Evolutionary conservation across 1,140 invertebrate species (phyloP), one percentile per base, ranked within the genome.

Genomic region (Gerris buenoi): DNA sequence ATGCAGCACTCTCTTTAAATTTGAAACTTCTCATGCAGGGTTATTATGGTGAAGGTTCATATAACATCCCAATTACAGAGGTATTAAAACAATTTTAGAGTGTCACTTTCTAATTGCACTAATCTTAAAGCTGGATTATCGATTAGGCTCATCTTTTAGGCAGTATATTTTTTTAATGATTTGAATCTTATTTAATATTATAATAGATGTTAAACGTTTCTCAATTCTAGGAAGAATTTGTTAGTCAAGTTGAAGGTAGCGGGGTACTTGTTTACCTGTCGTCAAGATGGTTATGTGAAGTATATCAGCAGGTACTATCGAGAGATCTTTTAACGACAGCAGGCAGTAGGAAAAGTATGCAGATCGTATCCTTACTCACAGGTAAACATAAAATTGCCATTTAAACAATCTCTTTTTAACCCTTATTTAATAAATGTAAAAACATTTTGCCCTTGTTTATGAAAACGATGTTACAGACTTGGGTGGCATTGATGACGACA

Each of bases 231-330:
- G 86, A 88, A 70, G 86, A 94, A 76, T 97, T 96, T 77, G 87
- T 95, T 1, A 90, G 93, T 75, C 88, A 92, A 72, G 88, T 96
- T 2, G 87, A 94, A 74, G 89, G 89, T 27, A 93, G 90, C 68
- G 93, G 93, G 2, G 88, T 96, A 5, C 76, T 96, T 15, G 88
- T 96, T 15, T 96, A 94, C 75, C 79, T 97, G 1, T 95, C 93
- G 2, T 88, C 90, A 0, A 88, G 88, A 0, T 97, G 93, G 93
- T 81, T 97, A 0, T 87, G 89, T 27, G 92, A 95, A 75, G 78
- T 97, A 0, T 95, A 95, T 76, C 89, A 93, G 72, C 88, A 89
- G 74, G 84, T 95, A 1, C 78, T 94, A 0, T 83, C 85, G 0
- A 85, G 81, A 90, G 91, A 74, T 77, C 95, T 1, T 77, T 95